phyloP scores from a whole-genome alignment of 1,140 invertebrate genomes.

The Phymorhynchus buccinoides region DNA sequence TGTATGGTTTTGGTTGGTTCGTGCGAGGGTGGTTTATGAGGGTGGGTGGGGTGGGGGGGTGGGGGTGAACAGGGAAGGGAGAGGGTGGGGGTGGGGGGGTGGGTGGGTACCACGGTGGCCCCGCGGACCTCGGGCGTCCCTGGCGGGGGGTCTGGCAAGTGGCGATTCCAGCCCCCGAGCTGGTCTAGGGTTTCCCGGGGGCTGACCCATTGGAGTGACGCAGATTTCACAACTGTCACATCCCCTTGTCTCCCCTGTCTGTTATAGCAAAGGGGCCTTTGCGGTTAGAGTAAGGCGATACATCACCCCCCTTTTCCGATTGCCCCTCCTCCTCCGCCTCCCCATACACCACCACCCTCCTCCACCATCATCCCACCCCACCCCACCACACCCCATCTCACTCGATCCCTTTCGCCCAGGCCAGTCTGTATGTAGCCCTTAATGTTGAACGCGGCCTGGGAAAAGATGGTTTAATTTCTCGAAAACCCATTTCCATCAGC shows the following conservation, averaged over 20 bases:
- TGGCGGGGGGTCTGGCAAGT: too few relatives aligned
- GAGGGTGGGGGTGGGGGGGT: too few relatives aligned
- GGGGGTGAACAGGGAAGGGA: too few relatives aligned
- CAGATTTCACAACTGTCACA: constrained; percentile 29
- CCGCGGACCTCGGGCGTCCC: too few relatives aligned
- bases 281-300: constrained; percentile 20
- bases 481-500: background rate
- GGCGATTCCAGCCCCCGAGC: background rate
- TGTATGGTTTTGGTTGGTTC: background rate
- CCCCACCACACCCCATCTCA: too few relatives aligned
- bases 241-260: constrained; percentile 20
- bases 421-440: too few relatives aligned
- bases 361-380: background rate
- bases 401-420: too few relatives aligned
- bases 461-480: background rate
- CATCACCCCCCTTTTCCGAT: background rate
- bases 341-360: background rate
- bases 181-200: background rate
- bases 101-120: too few relatives aligned
- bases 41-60: too few relatives aligned
- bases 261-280: background rate
- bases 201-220: background rate
- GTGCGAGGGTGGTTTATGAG: background rate
- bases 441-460: constrained; percentile 4
- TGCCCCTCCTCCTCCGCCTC: background rate